Evolutionary conservation across 2,113 vertebrate species (phyloP).

Genomic region (Tinamus guttatus): DNA sequence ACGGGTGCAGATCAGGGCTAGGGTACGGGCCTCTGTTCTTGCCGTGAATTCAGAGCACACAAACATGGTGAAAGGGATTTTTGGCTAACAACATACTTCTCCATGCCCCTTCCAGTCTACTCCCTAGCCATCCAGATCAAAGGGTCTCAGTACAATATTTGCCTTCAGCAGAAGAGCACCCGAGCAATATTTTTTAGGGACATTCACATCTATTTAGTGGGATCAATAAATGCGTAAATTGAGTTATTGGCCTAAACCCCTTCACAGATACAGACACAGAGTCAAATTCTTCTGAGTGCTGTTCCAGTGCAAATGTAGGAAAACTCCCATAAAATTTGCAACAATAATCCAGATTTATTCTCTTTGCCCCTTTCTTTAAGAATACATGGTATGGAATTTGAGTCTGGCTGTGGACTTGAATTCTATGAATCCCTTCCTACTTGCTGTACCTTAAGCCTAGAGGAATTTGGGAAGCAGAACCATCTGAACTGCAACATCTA

Average conservation of each 20-base stretch:
- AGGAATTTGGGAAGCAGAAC: neutral
- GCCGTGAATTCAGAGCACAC: neutral
- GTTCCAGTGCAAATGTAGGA: neutral
- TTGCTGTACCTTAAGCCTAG: neutral
- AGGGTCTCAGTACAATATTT: conserved; percentile 25
- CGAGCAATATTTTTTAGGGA: neutral
- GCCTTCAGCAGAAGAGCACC: neutral
- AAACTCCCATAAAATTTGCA: neutral
- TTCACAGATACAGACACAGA: neutral
- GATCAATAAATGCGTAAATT: conserved; percentile 32
- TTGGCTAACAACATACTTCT: neutral
- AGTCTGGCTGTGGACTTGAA: neutral
- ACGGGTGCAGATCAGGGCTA: neutral
- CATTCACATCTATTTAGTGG: conserved; percentile 6
- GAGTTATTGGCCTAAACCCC: neutral
- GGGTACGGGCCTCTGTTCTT: neutral
- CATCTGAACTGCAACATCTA: neutral
- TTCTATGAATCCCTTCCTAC: neutral
- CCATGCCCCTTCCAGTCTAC: neutral
- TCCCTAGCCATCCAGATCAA: conserved; percentile 45
- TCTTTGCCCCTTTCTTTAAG: neutral
- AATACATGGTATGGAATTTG: neutral
- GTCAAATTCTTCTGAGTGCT: neutral
- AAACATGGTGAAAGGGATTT: conserved; percentile 22
- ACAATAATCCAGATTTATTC: neutral